Base-by-base conservation (phyloP, 2,797 vertebrate genomes). In the Cheirogaleus major region DNA sequence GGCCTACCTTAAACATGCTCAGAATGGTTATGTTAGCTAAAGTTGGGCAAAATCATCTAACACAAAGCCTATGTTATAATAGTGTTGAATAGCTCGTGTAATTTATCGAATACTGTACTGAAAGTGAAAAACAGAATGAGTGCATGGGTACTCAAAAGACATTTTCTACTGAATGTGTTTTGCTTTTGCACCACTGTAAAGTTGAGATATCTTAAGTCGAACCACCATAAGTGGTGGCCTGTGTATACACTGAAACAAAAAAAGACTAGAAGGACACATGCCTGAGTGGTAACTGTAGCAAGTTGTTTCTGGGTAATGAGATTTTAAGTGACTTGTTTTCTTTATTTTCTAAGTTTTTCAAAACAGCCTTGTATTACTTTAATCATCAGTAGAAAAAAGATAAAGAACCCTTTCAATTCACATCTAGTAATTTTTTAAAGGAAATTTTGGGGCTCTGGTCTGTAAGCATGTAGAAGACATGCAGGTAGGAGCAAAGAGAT, bases 261-360 rank as follows among this genome's bases (percentile, higher is more conserved):
- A 30, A 85, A 57, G 15, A 50, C 41, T 50, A 70, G n/a, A 87
- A 88, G 43, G 61, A 86, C 50, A 84, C 45, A 86, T 35, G 23
- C 55, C 50, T 88, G 41, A 89, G 67, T 89, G 80, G 63, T 93
- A 69, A 91, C 61, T 93, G 23, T 22, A 75, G 7, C 32, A 89
- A 52, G 18, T 35, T 93, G 35, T 67, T 97, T 94, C 57, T 67
- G 41, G 30, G 23, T 86, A 93, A 83, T 85, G 35, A 80, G 50
- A 89, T 83, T 95, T 87, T 89, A 88, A 73, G 52, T 80, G 32
- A 55, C 13, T 89, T 45, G 20, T 20, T 89, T 67, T 45, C 14
- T 73, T 80, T 67, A 52, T 84, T 92, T 95, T 95, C 78, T 95
- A 65, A 89, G 63, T 94, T 96, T 95, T 94, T 38, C 61, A 88